phyloP scores from a whole-genome alignment of 2,888 invertebrate genomes.

The Danaus chrysippus region DNA sequence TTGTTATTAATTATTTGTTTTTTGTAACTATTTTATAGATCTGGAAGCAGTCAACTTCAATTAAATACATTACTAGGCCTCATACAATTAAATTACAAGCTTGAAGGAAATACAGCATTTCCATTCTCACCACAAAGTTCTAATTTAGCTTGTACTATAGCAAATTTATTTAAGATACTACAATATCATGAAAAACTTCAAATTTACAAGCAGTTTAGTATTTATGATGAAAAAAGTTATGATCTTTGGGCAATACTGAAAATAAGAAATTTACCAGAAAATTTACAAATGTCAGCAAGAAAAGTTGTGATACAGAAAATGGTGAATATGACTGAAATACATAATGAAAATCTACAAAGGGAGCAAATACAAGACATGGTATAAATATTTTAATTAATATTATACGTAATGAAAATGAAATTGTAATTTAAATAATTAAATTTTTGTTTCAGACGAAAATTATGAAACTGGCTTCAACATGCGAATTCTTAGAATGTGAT shows the following conservation, averaged over 20 bases:
- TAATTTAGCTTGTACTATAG: conserved; percentile 46
- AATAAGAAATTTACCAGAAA: conserved; percentile 46
- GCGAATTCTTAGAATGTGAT: conserved; percentile 39
- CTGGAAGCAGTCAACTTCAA: conserved; percentile 39
- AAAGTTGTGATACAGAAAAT: conserved; percentile 32
- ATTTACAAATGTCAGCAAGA: conserved; percentile 27
- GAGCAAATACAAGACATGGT: neutral
- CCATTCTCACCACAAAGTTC: conserved; percentile 50
- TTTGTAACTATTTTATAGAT: conserved; percentile 40
- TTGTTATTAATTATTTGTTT: neutral
- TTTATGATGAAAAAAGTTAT: conserved; percentile 43
- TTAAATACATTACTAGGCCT: conserved; percentile 46
- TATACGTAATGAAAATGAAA: neutral
- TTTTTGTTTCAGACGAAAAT: conserved; percentile 46
- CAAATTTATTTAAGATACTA: conserved; percentile 46
- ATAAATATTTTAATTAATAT: neutral
- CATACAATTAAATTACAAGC: conserved; percentile 49
- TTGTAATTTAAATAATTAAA: neutral
- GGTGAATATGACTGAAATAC: neutral
- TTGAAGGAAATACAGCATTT: conserved; percentile 44
- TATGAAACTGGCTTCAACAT: conserved; percentile 50
- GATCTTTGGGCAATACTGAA: conserved; percentile 49
- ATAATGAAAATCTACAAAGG: neutral
- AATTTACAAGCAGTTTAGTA: conserved; percentile 45
- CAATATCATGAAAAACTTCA: conserved; percentile 46